Evolutionary conservation across 2,888 invertebrate genomes (phyloP), one percentile per base, ranked within the genome.

Genomic region (Drosophila leonis): DNA sequence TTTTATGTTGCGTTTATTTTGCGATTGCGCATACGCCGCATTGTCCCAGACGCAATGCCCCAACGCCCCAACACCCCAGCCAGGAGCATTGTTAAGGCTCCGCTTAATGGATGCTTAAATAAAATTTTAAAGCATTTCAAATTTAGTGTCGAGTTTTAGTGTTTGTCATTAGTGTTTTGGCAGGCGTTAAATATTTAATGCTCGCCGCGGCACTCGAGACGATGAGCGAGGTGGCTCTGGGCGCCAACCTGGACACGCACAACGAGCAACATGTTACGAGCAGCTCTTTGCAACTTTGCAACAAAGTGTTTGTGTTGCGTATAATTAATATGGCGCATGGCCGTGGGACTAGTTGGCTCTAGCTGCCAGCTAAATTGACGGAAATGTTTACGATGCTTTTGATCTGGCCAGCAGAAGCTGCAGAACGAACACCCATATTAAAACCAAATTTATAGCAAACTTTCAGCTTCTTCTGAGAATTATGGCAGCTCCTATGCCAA

Each of bases 141-240:
- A 84, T 87, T 87, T 87, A 82, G 87, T 83, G 89, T 70, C 67
- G 74, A 72, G 89, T 73, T 88, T 84, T 82, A 89, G 84, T 89
- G 89, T 84, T 89, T 84, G 89, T 87, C 84, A 84, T 84, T 84
- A 89, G 89, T 83, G 87, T 79, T 84, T 89, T 84, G 87, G 87
- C 84, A 87, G 84, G 82, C 89, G 82, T 87, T 84, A 89, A 84
- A 84, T 84, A 87, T 84, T 84, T 84, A 87, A 84, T 89, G 75
- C 52, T 63, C 56, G 56, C 24, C 24, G 24, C 24, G 24, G 24
- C 24, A 24, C 39, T 20, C 42, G 42, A 55, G 54, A 59, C 70
- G 49, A 33, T 57, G 54, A 20, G 39, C 31, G 20, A 10, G 54
- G 15, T 20, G 13, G 44, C 44, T 7, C 12, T 2, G n/a, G n/a